Conservation (phyloP, 2,113 vertebrate genomes). For the Cyphomyrus plagiostoma region DNA sequence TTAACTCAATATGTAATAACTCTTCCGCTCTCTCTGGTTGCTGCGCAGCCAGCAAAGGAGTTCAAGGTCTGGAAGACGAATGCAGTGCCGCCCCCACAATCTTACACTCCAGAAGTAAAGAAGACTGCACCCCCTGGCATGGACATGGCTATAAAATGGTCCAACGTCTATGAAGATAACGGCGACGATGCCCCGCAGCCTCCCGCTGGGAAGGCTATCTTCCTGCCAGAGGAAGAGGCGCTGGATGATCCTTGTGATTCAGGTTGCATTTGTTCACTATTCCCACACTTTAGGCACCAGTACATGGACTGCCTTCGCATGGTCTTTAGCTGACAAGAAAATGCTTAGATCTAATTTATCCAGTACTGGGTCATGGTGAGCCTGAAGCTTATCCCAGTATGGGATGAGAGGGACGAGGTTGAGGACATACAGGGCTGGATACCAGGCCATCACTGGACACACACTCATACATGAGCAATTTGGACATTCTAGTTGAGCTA, state of each 20-base stretch:
- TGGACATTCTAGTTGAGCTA: not conserved
- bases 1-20: not conserved
- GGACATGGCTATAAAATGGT: conserved; percentile 98
- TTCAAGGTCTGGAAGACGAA: conserved; percentile 84
- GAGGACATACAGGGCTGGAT: not conserved
- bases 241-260: conserved; percentile 58
- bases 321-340: not conserved
- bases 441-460: not conserved
- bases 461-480: not conserved
- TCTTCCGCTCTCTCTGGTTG: not conserved
- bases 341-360: not conserved
- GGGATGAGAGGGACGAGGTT: not conserved
- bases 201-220: conserved; percentile 53
- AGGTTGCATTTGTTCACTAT: conserved; percentile 50
- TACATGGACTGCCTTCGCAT: not conserved
- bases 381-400: not conserved
- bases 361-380: not conserved
- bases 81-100: conserved; percentile 81
- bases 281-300: no score
- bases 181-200: conserved; percentile 81
- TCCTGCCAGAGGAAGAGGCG: conserved; percentile 67
- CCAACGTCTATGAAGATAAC: conserved; percentile 93
- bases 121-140: conserved; percentile 76
- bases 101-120: conserved; percentile 69
- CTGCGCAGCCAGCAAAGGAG: conserved; percentile 71